Evolutionary conservation across 2,888 invertebrate species (phyloP).

Genomic region (Lapara coniferarum): DNA sequence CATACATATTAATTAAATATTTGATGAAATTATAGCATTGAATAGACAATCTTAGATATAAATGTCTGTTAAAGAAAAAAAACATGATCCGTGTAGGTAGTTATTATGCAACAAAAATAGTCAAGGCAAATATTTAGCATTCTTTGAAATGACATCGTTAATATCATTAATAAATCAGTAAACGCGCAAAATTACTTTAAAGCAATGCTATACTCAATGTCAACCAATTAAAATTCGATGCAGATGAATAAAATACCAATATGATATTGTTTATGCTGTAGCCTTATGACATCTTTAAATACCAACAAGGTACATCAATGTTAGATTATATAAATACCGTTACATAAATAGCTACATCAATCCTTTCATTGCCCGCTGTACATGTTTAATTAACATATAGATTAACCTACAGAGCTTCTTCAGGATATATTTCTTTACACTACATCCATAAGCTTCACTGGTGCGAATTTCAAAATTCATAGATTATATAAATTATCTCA

Average conservation of each 20-base stretch:
- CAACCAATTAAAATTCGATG: slow-evolving; percentile 12
- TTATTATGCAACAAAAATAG: not conserved
- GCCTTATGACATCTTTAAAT: slow-evolving; percentile 12
- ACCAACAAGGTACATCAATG: slow-evolving; percentile 9
- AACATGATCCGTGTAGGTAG: too few relatives aligned
- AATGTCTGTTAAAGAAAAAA: too few relatives aligned
- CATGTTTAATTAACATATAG: too few relatives aligned
- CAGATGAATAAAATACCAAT: not conserved
- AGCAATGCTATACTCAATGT: slow-evolving; percentile 4
- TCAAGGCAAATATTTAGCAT: slow-evolving; percentile 13
- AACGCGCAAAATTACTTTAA: not conserved
- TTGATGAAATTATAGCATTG: not conserved
- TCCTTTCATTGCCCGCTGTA: too few relatives aligned
- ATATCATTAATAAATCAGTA: not conserved
- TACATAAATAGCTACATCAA: not conserved
- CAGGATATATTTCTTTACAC: too few relatives aligned
- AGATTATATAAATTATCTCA: too few relatives aligned
- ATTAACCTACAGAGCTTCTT: too few relatives aligned
- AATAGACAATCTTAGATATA: too few relatives aligned
- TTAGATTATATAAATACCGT: not conserved
- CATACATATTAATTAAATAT: not conserved
- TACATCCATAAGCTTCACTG: too few relatives aligned
- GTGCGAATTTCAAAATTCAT: too few relatives aligned
- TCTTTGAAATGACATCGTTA: not conserved
- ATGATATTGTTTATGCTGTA: not conserved